A percentile compares a stretch with the other conserved stretches of the same genome.
Evolutionary conservation across 2,888 invertebrate genomes (phyloP).

Genomic region (Belgica antarctica): DNA sequence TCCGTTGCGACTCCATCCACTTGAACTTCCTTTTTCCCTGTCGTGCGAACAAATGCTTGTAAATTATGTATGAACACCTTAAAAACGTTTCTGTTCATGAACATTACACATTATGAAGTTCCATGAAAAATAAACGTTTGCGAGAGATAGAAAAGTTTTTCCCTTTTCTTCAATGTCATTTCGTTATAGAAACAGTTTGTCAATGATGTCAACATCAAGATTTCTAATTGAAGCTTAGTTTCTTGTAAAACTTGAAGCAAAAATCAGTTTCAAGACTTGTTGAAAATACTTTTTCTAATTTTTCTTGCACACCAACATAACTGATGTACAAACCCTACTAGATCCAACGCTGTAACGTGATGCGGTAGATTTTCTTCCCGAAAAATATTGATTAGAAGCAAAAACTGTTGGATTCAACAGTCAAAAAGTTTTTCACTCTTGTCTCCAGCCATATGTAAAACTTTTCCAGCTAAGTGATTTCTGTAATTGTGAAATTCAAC

Average conservation of each 20-base stretch:
- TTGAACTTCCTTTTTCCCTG: not conserved
- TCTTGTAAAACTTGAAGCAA: too few species aligned
- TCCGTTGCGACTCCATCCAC: too few species aligned
- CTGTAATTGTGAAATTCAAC: constrained; percentile 7
- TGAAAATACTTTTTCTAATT: too few species aligned
- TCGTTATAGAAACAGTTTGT: too few species aligned
- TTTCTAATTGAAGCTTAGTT: too few species aligned
- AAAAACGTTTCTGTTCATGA: constrained; percentile 1
- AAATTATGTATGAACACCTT: constrained; percentile 27
- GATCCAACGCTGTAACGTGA: constrained; percentile 9
- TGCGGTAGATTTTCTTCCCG: not conserved
- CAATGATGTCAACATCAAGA: too few species aligned
- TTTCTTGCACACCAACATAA: too few species aligned
- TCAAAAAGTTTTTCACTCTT: not conserved
- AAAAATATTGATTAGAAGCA: constrained; percentile 4
- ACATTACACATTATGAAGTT: constrained; percentile 7
- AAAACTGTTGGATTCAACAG: not conserved
- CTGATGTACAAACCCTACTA: too few species aligned
- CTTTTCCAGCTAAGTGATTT: constrained; percentile 27
- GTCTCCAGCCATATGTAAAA: not conserved
- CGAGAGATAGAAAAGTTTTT: not conserved
- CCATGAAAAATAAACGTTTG: not conserved
- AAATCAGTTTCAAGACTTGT: too few species aligned
- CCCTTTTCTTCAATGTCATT: not conserved
- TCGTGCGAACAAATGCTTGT: constrained; percentile 12